Evolutionary conservation across 2,113 vertebrate species (phyloP), one percentile per base, ranked within the genome.

Genomic region (Python bivittatus): DNA sequence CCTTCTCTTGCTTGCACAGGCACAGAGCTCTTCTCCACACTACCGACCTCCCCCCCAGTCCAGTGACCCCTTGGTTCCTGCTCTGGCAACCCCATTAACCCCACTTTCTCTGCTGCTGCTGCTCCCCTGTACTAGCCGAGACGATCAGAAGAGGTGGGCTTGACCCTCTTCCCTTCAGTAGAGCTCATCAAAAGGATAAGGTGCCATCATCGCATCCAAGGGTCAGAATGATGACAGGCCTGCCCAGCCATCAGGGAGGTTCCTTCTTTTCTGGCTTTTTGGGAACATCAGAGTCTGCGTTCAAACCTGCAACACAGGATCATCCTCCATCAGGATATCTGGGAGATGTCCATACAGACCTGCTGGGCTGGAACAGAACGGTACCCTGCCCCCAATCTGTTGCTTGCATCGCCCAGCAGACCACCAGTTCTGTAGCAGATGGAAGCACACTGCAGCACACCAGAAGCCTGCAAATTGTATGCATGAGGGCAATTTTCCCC

Each of bases 241-340:
- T 68, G 48, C 54, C 27, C 42, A 23, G 54, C 25, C 7, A 10
- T 27, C 23, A 3, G 27, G 42, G 29, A 5, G 9, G 7, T 10
- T n/a, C 52, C 61, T n/a, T 29, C 61, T 29, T 38, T 88, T 7
- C 52, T 3, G 85, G 53, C 86, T 44, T 38, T 23, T 84, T 38
- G 27, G 72, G 44, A 84, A 84, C 13, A 17, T 3, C 68, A 15
- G 53, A 29, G 84, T 38, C 20, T 29, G 48, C 11, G 1, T 60
- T 92, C 88, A 92, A 33, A 92, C 88, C 91, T 92, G 91, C 79
- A 92, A 92, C 4, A 89, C 44, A 85, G 79, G 6, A 54, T 38
- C n/a, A 60, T n/a, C 58, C 15, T 3, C 15, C 9, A 29, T 91
- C 83, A 91, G 83, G 25, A 27, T 1, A 20, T 15, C 13, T 6